These are phyloP conservation scores for Thumatha senex DNA, from an alignment of 2,888 invertebrate genomes.

Conservation along the genomic window DNA sequence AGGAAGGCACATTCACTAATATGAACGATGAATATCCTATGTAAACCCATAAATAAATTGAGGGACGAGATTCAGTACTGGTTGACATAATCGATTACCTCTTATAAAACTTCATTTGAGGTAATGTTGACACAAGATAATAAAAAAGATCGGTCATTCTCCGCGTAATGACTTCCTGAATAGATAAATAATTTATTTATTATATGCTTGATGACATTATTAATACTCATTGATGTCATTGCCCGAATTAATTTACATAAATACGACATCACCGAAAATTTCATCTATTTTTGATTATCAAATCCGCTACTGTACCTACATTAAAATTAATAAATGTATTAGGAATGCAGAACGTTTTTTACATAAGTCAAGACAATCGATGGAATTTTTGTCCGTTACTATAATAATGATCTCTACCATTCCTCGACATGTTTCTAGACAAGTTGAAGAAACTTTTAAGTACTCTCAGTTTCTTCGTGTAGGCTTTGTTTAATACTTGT, in stretches of 20 bases:
- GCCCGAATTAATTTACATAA: slow-evolving; percentile 5
- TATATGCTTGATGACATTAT: background rate
- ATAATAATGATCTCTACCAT: slow-evolving; percentile 28
- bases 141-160: background rate
- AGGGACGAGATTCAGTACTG: background rate
- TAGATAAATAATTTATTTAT: background rate
- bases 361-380: slow-evolving; percentile 11
- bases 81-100: background rate
- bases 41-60: background rate
- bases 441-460: slow-evolving; percentile 29
- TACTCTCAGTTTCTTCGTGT: slow-evolving; percentile 41
- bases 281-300: background rate
- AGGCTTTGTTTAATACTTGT: slow-evolving; percentile 37
- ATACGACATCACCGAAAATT: background rate
- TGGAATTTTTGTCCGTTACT: slow-evolving; percentile 21
- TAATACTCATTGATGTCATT: background rate
- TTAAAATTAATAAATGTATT: too few relatives aligned
- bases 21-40: too few relatives aligned
- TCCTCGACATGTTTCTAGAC: slow-evolving; percentile 23
- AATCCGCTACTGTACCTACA: background rate
- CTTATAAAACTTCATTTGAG: background rate
- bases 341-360: too few relatives aligned
- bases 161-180: slow-evolving; percentile 2
- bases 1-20: too few relatives aligned
- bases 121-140: background rate